Conservation (phyloP, 2,888 invertebrate species). For the Scaptomyza polygonia region DNA sequence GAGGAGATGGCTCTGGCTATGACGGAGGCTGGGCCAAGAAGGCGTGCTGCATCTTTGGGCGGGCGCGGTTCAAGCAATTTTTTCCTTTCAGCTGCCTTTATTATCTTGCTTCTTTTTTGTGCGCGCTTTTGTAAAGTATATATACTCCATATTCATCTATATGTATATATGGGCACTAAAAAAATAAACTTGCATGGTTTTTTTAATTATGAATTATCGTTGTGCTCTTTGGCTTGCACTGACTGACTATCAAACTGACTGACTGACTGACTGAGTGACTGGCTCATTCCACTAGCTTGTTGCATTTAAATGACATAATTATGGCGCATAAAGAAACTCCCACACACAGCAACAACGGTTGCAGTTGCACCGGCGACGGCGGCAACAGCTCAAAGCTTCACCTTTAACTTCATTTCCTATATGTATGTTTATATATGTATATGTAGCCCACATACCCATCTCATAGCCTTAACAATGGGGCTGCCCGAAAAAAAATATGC, state of each 20-base stretch:
- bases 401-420: constrained; percentile 33
- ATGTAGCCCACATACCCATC: constrained; percentile 21
- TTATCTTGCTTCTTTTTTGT: constrained; percentile 20
- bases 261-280: constrained; percentile 36
- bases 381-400: constrained; percentile 55
- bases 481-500: constrained; percentile 7
- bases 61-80: constrained; percentile 56
- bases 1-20: constrained; percentile 5
- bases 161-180: constrained; percentile 1
- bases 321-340: constrained; percentile 76
- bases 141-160: constrained; percentile 3
- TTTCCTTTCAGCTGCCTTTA: constrained; percentile 26
- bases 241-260: constrained; percentile 26
- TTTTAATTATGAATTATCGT: constrained; percentile 83
- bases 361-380: constrained; percentile 35
- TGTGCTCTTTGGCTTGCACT: constrained; percentile 56
- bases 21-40: constrained; percentile 36
- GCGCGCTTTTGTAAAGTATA: constrained; percentile 1
- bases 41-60: constrained; percentile 63
- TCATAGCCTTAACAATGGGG: constrained; percentile 40
- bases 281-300: constrained; percentile 63
- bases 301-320: constrained; percentile 83
- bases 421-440: not conserved
- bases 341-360: constrained; percentile 53
- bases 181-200: constrained; percentile 76